Evolutionary conservation across 2,797 vertebrate species (phyloP).

Genomic region (Clarias pachynema): DNA sequence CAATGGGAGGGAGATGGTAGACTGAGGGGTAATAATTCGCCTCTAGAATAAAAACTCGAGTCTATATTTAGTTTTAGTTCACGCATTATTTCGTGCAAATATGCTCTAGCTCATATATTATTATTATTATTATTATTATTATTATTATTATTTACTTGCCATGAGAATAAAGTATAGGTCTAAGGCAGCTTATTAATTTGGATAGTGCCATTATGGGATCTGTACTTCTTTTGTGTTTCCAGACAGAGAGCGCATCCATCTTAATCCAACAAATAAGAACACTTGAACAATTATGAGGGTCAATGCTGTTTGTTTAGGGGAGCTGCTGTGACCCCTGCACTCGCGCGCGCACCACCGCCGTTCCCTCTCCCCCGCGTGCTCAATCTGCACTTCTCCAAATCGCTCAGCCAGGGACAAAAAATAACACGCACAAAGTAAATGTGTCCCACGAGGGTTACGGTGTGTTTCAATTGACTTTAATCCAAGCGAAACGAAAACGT

Average conservation of each 20-base stretch:
- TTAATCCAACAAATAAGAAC: slow-evolving; percentile 42
- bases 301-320: slow-evolving; percentile 42
- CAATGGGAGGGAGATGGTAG: slow-evolving; percentile 3
- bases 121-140: slow-evolving; percentile 12
- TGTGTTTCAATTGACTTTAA: slow-evolving; percentile 55
- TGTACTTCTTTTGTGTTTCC: slow-evolving; percentile 10
- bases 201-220: neutral
- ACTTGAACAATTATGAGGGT: slow-evolving; percentile 37
- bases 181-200: slow-evolving; percentile 10
- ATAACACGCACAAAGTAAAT: slow-evolving; percentile 66
- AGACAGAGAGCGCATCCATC: slow-evolving; percentile 30
- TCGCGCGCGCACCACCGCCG: slow-evolving; percentile 62
- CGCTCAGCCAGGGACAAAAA: slow-evolving; percentile 65
- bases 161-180: neutral
- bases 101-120: neutral
- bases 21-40: slow-evolving; percentile 24
- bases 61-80: neutral
- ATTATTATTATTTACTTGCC: neutral
- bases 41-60: neutral
- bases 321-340: slow-evolving; percentile 68
- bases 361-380: slow-evolving; percentile 64
- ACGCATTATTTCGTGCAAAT: slow-evolving; percentile 1
- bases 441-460: slow-evolving; percentile 63
- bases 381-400: slow-evolving; percentile 66
- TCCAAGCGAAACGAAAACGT: slow-evolving; percentile 30